phyloP scores from a whole-genome alignment of 2,888 invertebrate genomes.

The Omphaloscelis lunosa region DNA sequence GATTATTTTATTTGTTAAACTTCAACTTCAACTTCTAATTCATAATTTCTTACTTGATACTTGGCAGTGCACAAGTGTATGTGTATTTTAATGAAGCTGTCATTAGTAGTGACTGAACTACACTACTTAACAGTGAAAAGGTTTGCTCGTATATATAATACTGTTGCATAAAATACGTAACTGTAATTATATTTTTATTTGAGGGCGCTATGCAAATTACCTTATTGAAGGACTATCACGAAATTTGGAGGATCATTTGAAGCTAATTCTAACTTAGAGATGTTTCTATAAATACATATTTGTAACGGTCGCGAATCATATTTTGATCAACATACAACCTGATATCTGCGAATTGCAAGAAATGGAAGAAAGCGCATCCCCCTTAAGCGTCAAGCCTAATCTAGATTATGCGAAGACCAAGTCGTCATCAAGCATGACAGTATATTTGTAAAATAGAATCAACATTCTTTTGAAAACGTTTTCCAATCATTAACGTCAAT shows the following conservation, averaged over 20 bases:
- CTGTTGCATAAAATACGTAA: neutral
- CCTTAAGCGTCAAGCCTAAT: neutral
- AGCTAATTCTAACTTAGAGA: neutral
- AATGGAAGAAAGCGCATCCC: too few relatives aligned
- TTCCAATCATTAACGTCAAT: neutral
- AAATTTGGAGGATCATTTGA: neutral
- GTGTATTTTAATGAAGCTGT: neutral
- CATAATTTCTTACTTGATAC: neutral
- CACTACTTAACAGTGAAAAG: neutral
- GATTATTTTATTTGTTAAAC: neutral
- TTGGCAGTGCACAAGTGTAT: neutral
- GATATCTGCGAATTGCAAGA: neutral
- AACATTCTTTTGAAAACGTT: neutral
- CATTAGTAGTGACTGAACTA: neutral
- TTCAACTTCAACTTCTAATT: too few relatives aligned
- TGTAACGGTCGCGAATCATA: neutral
- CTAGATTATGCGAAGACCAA: neutral
- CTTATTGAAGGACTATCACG: neutral
- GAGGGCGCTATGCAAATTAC: neutral
- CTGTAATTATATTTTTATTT: neutral
- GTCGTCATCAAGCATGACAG: neutral
- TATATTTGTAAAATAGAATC: neutral
- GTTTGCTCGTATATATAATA: too few relatives aligned
- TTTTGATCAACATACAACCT: neutral
- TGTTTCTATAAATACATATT: too few relatives aligned